These are phyloP conservation scores for Ranitomeya imitator DNA, from an alignment of 2,113 vertebrate species.

Conservation along the genomic window DNA sequence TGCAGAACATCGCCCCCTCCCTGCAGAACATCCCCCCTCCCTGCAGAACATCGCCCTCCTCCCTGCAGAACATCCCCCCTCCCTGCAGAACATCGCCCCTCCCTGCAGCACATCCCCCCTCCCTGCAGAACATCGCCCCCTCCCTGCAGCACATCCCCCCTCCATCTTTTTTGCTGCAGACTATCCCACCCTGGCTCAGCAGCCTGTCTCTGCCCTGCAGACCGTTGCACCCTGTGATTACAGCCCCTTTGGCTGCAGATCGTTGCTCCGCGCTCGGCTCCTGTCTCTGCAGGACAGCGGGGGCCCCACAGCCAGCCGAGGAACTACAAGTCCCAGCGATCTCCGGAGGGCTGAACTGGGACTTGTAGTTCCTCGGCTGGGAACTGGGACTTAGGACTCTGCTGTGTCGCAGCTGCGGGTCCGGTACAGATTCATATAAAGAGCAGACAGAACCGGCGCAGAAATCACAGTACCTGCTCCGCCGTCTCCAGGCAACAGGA, in stretches of 20 bases:
- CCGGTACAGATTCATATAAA: background rate
- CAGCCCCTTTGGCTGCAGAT: background rate
- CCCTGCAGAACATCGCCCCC: too few relatives aligned
- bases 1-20: background rate
- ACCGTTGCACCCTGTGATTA: background rate
- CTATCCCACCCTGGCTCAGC: background rate
- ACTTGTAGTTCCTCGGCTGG: background rate
- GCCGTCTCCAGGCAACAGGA: slow-evolving; percentile 27
- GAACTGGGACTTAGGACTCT: too few relatives aligned
- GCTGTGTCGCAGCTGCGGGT: background rate
- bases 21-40: too few relatives aligned
- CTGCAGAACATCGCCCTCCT: too few relatives aligned
- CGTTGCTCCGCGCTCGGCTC: background rate
- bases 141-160: background rate
- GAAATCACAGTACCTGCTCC: slow-evolving; percentile 18
- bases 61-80: too few relatives aligned
- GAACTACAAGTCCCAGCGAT: background rate
- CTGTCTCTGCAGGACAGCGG: background rate
- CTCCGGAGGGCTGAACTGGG: background rate
- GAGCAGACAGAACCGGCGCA: background rate
- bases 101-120: too few relatives aligned
- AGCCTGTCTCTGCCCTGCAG: background rate
- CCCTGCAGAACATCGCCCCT: too few relatives aligned
- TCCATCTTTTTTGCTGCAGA: background rate
- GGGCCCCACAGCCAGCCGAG: background rate